Percentiles rank a stretch among this genome's conserved stretches.
phyloP scores from a whole-genome alignment of 1,140 invertebrate genomes.

The Drosophila miranda region DNA sequence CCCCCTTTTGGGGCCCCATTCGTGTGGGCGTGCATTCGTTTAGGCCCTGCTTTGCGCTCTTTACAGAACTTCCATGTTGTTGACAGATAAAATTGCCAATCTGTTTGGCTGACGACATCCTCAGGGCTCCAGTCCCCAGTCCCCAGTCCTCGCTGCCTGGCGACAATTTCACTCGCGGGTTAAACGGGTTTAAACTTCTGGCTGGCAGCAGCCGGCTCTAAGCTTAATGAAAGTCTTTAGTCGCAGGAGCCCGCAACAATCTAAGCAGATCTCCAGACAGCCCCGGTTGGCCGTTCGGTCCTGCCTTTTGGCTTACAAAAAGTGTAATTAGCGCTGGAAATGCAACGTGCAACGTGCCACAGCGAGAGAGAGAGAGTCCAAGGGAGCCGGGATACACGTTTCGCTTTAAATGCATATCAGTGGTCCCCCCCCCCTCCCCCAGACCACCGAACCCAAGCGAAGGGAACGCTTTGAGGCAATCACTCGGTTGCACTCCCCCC shows the following conservation, averaged over 20 bases:
- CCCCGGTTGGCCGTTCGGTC: background rate
- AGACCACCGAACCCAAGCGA: background rate
- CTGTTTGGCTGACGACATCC: constrained; percentile 47
- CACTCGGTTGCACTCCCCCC: too few relatives aligned
- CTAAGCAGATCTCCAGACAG: constrained; percentile 45
- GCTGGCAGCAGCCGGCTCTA: constrained; percentile 10
- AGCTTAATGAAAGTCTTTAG: constrained; percentile 80
- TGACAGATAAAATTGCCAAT: constrained; percentile 79
- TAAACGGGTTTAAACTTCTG: constrained; percentile 74
- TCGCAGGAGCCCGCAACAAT: constrained; percentile 34
- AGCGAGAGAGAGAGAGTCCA: background rate
- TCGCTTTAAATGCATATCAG: constrained; percentile 78
- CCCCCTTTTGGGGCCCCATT: constrained; percentile 1
- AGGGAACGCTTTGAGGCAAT: background rate
- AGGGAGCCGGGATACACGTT: constrained; percentile 57
- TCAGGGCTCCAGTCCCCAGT: background rate
- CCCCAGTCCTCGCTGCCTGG: constrained; percentile 9
- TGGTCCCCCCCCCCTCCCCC: background rate
- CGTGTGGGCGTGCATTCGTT: constrained; percentile 65
- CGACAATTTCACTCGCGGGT: constrained; percentile 68
- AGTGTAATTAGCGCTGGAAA: constrained; percentile 77
- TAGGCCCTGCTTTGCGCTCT: constrained; percentile 14
- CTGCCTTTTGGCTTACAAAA: constrained; percentile 68
- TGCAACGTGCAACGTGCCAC: constrained; percentile 48
- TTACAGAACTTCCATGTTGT: constrained; percentile 55